Evolutionary conservation across 2,888 invertebrate species (phyloP), one percentile per base, ranked within the genome.

Genomic region (Napeogenes inachia): DNA sequence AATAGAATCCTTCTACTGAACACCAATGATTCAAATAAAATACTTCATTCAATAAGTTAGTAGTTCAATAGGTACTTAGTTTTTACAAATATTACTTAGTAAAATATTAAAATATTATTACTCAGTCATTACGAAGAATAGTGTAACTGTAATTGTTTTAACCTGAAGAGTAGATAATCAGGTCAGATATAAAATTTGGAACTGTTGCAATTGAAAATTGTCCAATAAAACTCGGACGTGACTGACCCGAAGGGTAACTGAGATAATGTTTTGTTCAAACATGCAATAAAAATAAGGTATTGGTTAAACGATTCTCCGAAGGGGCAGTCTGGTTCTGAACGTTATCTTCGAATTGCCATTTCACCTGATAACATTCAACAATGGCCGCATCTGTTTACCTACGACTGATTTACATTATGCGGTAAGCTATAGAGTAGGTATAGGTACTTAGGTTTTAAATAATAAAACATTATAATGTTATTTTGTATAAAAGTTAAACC

Each of bases 291-390:
- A 79, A 78, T 78, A 81, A 79, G 77, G 76, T 77, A 80, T 71
- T 70, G 74, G 73, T 73, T 76, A 77, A 76, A 76, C 78, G 78
- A 77, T 77, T 75, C 77, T 78, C 76, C 77, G 76, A 78, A 74
- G 76, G 78, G 73, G 71, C 74, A 71, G 63, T 57, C 56, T 60
- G 46, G 54, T 58, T 50, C 38, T 57, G 47, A 55, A 61, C 70
- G 73, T 73, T 61, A 62, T 63, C 65, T 60, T 59, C 60, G 76
- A 82, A 85, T 84, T 79, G 80, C 77, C 72, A 74, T 76, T 80
- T 80, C 83, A 85, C 84, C 85, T 85, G 87, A 82, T 82, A 70
- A 74, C 76, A 75, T 80, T 77, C 77, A 70, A 70, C 72, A 72
- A 53, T 42, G 5, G 42, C 10, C 0, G 42, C 21, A 30, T 50